phyloP scores from a whole-genome alignment of 2,797 vertebrate species.

The Chiloscyllium punctatum region DNA sequence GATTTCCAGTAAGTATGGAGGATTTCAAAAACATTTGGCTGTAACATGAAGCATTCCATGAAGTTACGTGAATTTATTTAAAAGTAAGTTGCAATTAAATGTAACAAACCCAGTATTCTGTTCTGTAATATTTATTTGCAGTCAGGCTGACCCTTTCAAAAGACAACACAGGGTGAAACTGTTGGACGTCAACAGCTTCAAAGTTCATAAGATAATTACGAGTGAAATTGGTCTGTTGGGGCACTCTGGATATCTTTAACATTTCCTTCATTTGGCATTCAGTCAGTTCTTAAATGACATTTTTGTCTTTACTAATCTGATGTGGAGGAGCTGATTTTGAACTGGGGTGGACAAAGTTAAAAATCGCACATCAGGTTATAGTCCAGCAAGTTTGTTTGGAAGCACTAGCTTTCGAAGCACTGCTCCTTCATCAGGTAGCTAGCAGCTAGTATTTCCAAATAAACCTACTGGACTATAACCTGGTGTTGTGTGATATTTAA shows the following conservation, averaged over 20 bases:
- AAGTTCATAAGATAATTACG: background rate
- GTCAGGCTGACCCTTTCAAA: background rate
- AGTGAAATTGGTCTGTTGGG: background rate
- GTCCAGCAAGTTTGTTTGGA: too few species aligned
- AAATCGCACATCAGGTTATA: too few species aligned
- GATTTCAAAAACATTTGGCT: background rate
- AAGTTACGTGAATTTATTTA: background rate
- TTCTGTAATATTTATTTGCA: background rate
- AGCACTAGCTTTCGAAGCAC: too few species aligned
- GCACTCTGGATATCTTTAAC: background rate
- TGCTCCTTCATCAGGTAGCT: too few species aligned
- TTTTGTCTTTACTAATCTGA: background rate
- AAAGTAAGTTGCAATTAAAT: background rate
- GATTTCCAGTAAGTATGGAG: conserved; percentile 59
- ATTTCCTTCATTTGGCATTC: background rate
- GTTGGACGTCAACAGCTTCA: background rate
- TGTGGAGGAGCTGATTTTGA: too few species aligned
- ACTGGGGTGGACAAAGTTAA: too few species aligned
- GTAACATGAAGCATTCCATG: conserved; percentile 14
- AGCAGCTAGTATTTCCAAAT: too few species aligned
- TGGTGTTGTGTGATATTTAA: too few species aligned
- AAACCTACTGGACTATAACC: too few species aligned
- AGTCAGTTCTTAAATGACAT: background rate
- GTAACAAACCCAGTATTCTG: background rate
- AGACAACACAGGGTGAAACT: background rate